Percentiles rank a stretch among this genome's conserved stretches.
These are phyloP conservation scores for Caiman crocodilus DNA, from an alignment of 2,797 vertebrate species.

Conservation along the genomic window DNA sequence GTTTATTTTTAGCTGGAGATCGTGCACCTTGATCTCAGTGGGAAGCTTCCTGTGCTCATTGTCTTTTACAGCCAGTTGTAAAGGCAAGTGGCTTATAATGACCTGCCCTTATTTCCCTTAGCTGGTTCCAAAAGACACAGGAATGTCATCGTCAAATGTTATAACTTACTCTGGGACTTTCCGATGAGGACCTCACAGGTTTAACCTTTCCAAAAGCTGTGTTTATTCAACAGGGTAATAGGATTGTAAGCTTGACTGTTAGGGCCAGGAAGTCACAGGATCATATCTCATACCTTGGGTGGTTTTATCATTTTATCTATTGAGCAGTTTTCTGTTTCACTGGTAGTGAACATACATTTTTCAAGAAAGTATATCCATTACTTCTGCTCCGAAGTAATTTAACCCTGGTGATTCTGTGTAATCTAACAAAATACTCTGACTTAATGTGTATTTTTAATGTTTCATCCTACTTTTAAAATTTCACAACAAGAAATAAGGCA, in stretches of 20 bases:
- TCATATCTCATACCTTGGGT: background rate
- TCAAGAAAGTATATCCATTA: background rate
- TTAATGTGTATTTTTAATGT: background rate
- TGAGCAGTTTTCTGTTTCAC: background rate
- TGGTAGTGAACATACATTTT: background rate
- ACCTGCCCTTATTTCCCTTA: slow-evolving; percentile 71
- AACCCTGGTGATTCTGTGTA: background rate
- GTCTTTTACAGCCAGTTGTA: slow-evolving; percentile 78
- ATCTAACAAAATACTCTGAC: background rate
- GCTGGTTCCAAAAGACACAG: slow-evolving; percentile 75
- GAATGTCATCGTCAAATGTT: slow-evolving; percentile 78
- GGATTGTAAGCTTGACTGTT: background rate
- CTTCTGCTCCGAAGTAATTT: background rate
- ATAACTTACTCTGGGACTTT: slow-evolving; percentile 77
- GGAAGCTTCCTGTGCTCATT: slow-evolving; percentile 82
- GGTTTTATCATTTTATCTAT: background rate
- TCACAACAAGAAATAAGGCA: background rate
- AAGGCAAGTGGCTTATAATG: slow-evolving; percentile 79
- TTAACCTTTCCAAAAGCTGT: slow-evolving; percentile 76
- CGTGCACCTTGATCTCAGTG: slow-evolving; percentile 79
- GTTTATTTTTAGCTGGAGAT: slow-evolving; percentile 75
- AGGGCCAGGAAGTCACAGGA: background rate
- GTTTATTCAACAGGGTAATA: slow-evolving; percentile 62
- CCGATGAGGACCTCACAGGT: slow-evolving; percentile 74
- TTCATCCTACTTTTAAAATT: background rate